phyloP scores from a whole-genome alignment of 2,888 invertebrate species.

The Andrena camellia region DNA sequence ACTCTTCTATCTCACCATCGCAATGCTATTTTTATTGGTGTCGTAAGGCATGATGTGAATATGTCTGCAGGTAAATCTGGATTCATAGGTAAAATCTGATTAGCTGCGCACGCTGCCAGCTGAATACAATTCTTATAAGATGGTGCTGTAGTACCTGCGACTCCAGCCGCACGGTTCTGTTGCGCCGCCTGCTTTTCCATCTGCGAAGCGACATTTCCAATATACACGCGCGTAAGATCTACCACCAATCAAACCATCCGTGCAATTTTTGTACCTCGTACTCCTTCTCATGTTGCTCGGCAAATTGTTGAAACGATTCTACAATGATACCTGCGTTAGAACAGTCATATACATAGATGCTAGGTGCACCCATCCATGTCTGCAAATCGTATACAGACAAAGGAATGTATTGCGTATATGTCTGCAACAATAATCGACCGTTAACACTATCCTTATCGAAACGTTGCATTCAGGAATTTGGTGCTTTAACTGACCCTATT shows the following conservation, averaged over 20 bases:
- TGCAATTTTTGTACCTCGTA: conserved; percentile 86
- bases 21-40: conserved; percentile 98
- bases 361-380: conserved; percentile 99
- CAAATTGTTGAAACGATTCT: conserved; percentile 95
- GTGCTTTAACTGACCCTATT: conserved; percentile 90
- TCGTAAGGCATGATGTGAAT: conserved; percentile 99
- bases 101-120: conserved; percentile 97
- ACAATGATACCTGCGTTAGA: conserved; percentile 99
- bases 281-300: conserved; percentile 95
- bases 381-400: conserved; percentile 99
- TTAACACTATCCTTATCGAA: not conserved
- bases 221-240: not conserved
- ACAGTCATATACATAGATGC: conserved; percentile 99
- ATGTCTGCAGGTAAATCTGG: conserved; percentile 98
- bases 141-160: conserved; percentile 84
- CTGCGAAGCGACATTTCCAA: conserved; percentile 58
- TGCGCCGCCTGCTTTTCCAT: conserved; percentile 82
- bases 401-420: conserved; percentile 99
- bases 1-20: conserved; percentile 89
- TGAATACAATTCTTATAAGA: conserved; percentile 97
- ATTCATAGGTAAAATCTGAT: conserved; percentile 98
- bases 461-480: not conserved
- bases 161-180: conserved; percentile 81
- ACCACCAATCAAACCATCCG: not conserved
- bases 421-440: conserved; percentile 86